Base-by-base conservation (phyloP, 2,888 invertebrate genomes). In the Lepidocyrtoides sp. region DNA sequence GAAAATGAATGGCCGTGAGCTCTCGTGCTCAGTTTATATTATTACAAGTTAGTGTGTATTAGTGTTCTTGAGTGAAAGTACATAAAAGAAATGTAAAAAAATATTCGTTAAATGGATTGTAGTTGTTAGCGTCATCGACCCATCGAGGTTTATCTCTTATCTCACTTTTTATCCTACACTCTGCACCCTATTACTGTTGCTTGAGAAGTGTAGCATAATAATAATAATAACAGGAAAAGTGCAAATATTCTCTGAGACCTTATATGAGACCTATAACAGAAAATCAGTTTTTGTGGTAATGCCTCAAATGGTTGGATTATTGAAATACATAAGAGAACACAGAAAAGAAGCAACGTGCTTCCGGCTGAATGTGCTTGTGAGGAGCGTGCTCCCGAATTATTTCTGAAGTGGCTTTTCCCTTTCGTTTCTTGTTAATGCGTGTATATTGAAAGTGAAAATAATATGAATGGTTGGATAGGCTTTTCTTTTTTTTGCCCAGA, bases 381-480 rank as follows among this genome's bases (percentile, higher is more conserved):
- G 66, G 84, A 69, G 69, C 60, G 41, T 75, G 75, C 60, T 75
- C 85, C 60, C 57, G 75, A 85, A 85, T 75, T 85, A 85, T 85
- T 75, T 75, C 85, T 85, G 57, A 85, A 85, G 85, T 85, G 85
- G 85, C 75, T 60, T 72, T 85, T 75, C 54, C 85, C 20, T 75
- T 66, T 66, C 26, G 48, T 84, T 72, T 20, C 2, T 54, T 72
- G 14, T 60, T 41, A 60, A 57, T 60, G 75, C 44, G 60, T 20
- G 20, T 36, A 63, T 36, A 51, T 26, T 48, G 77, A 51, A 77
- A 79, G 32, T 79, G 79, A 79, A 75, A 57, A 66, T 48, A 72
- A 72, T 54, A 57, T 79, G 54, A 79, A 79, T 79, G 54, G 79
- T 79, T 57, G 54, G 79, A 51, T 77, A n/a, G 77, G 51, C 23